Base-by-base conservation (phyloP, 2,113 vertebrate genomes). In the Chloebia gouldiae region DNA sequence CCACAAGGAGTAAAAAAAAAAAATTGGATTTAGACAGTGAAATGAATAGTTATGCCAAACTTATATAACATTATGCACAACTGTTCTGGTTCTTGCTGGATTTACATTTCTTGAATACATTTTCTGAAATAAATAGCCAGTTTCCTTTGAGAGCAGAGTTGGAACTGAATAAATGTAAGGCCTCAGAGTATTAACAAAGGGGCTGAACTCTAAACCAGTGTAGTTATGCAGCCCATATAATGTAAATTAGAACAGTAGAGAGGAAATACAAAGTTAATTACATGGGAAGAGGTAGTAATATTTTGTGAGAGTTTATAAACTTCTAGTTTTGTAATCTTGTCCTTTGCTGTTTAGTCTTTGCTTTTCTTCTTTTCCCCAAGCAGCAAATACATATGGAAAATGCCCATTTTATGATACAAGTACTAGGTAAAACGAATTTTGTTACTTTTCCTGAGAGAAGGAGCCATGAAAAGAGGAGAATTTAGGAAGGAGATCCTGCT, bases 91-190 rank as follows among this genome's bases (percentile, higher is more conserved):
- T 94, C 83, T 93, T 45, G 51, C 25, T 11, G n/a, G 69, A 96
- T 96, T 96, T 97, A 91, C 81, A 85, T 94, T 87, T 94, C 50
- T 87, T 91, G 94, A 97, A 95, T 96, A 88, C 19, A 90, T 94
- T 95, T 92, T 12, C 69, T 84, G 88, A 93, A 88, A 96, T 93
- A 96, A 95, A 94, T 94, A 93, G 80, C 88, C 33, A n/a, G 75
- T 90, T 88, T 96, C 80, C 72, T 96, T 72, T 93, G 92, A 93
- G 72, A 94, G 37, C 47, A 45, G 27, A 81, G 56, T 69, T 92
- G 82, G 56, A 94, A 76, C 64, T 84, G 76, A 96, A 92, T 95
- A 96, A 92, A 94, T 96, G 57, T 76, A 79, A 75, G 81, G 56
- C 54, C 63, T 94, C 60, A 56, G 50, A 86, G n/a, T 64, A 56